Base-by-base conservation (phyloP, 2,888 invertebrate genomes). In the Tenthredo mesomela region DNA sequence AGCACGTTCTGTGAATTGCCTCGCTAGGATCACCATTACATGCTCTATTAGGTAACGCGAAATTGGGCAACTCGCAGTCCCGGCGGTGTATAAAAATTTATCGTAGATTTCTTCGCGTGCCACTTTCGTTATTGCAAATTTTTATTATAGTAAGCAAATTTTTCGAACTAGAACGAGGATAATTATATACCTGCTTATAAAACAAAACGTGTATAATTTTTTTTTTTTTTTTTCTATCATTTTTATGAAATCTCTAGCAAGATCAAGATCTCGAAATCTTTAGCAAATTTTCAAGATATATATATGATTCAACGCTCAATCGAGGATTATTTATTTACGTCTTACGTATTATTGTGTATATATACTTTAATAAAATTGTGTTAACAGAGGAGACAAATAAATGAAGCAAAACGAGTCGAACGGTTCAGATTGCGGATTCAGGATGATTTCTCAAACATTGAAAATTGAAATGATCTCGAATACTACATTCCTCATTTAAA, bases 111-210 rank as follows among this genome's bases (percentile, higher is more conserved):
- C 40, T 80, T 61, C 15, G 58, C 80, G 80, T 80, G n/a, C 80
- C 40, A 80, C 80, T 80, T 80, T 80, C 80, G 25, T 40, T 40
- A 61, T 80, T 80, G 61, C 80, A n/a, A 80, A 80, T 80, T 80
- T 80, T 80, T 61, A 58, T n/a, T n/a, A n/a, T n/a, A n/a, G n/a
- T 40, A 40, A 37, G 37, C 61, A 80, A 61, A 58, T 61, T 80
- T n/a, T n/a, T 21, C 4, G 7, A 80, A 80, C 80, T 80, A 40
- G 80, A 80, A 58, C 80, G 40, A 80, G 80, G 80, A 80, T 80
- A 80, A 80, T 54, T 33, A 29, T 25, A 77, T 25, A 77, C 21
- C 4, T 6, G 1, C 6, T 7, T 33, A 2, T 33, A 58, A 58
- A n/a, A 77, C 25, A 10, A 77, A 70, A 37, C 33, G 1, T n/a